These are phyloP conservation scores for Cranoglanis bouderius DNA, from an alignment of 2,113 vertebrate genomes.

Conservation along the genomic window DNA sequence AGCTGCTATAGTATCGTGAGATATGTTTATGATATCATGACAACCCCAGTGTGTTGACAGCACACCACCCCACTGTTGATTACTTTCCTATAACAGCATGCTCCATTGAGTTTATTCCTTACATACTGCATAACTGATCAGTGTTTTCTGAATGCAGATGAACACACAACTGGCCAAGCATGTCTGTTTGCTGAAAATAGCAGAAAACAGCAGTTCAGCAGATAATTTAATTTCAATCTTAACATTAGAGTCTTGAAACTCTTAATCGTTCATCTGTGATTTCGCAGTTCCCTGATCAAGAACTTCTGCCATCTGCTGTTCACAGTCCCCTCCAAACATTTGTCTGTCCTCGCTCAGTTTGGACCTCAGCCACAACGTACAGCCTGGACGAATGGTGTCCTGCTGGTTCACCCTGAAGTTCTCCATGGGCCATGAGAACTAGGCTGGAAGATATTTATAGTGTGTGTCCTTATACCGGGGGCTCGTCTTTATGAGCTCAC, in stretches of 20 bases:
- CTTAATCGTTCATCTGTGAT: conserved; percentile 24
- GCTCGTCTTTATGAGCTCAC: conserved; percentile 63
- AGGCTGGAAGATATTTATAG: conserved; percentile 59
- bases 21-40: no score
- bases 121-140: background rate
- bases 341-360: background rate
- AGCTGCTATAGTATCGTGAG: no score
- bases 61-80: background rate
- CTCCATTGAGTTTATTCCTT: background rate
- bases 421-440: conserved; percentile 73
- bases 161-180: background rate
- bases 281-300: conserved; percentile 14
- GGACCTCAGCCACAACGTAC: conserved; percentile 22
- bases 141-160: background rate
- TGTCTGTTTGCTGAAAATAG: background rate
- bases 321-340: background rate
- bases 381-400: conserved; percentile 28
- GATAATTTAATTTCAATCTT: background rate
- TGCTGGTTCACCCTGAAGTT: conserved; percentile 50
- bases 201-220: background rate
- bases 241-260: background rate
- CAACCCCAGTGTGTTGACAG: background rate
- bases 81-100: background rate
- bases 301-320: background rate
- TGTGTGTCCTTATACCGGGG: conserved; percentile 32